Evolutionary conservation across 2,113 vertebrate genomes (phyloP), one percentile per base, ranked within the genome.

Genomic region (Oreochromis niloticus): DNA sequence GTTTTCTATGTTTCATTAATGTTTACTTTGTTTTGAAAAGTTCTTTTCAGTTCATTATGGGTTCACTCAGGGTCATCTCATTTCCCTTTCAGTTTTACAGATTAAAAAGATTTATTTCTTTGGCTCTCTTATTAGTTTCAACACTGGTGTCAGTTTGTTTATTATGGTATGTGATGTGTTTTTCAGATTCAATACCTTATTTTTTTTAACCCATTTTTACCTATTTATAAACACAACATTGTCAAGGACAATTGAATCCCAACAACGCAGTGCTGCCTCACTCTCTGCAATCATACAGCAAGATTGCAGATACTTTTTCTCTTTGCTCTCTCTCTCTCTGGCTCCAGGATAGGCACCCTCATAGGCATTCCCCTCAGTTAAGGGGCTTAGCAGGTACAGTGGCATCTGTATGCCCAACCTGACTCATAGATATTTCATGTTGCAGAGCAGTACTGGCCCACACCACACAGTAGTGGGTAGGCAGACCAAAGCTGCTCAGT

Each of bases 361-460:
- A 48, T 52, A 55, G 59, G 36, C 80, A 75, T 24, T 5, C 14
- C 75, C 43, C 86, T 71, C 92, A 59, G 87, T 88, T 91, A 85
- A 81, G 94, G 91, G 87, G 85, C 91, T 86, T 86, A 91, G 89
- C 85, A 88, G 91, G 91, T 92, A 90, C 92, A 87, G 93, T 88
- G 80, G 92, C 95, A 96, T 95, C 95, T 96, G 94, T 85, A 89
- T 22, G 43, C 92, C 82, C 86, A 86, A 87, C 85, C 89, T 94
- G 73, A 92, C 92, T 95, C 92, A 95, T 95, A 87, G 93, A 95
- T 96, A 93, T 95, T 96, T 96, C 81, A 95, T 96, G 94, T 87
- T 78, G 90, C 79, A 86, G 91, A 86, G 88, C 84, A 2, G 71
- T 83, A 81, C 46, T 16, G 54, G 80, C 83, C 85, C 83, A 61